Evolutionary conservation across 30 jellyfish, hydroid and myxozoan genomes (phyloP).

Genomic region (Pseudorhiza aurosa): DNA sequence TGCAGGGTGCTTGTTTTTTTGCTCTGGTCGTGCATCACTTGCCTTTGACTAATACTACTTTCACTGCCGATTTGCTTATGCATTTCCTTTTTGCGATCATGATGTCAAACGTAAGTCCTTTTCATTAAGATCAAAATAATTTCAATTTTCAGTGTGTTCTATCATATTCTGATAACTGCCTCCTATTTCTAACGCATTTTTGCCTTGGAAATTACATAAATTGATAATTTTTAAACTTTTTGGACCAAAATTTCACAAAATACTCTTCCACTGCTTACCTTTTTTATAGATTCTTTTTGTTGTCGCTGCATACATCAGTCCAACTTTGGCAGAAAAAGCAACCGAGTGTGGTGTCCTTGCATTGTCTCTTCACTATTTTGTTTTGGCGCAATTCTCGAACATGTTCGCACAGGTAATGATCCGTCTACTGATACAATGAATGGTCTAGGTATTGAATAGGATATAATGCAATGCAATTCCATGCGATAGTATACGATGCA

Average conservation of each 20-base stretch:
- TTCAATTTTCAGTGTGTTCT: no score
- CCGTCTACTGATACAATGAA: no score
- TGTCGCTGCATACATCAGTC: constrained; percentile 91
- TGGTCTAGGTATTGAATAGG: no score
- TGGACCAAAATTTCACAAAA: no score
- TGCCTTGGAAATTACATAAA: no score
- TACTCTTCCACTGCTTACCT: no score
- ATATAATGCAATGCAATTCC: no score
- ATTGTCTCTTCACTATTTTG: constrained; percentile 79
- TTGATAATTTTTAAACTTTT: no score
- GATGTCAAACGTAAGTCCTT: constrained; percentile 90
- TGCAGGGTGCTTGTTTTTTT: constrained; percentile 93
- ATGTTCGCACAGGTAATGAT: constrained; percentile 97
- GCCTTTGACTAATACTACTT: constrained; percentile 72
- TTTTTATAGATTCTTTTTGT: constrained; percentile 72
- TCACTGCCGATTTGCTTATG: constrained; percentile 86
- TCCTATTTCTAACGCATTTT: no score
- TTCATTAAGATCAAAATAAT: no score
- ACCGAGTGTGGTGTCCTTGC: constrained; percentile 74
- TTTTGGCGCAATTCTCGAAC: constrained; percentile 86
- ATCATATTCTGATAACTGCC: no score
- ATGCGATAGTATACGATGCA: no score
- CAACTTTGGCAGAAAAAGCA: constrained; percentile 48
- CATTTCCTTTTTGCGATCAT: constrained; percentile 88
- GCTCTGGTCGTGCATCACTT: constrained; percentile 85